phyloP scores from a whole-genome alignment of 2,113 vertebrate genomes.

The Aix galericulata region DNA sequence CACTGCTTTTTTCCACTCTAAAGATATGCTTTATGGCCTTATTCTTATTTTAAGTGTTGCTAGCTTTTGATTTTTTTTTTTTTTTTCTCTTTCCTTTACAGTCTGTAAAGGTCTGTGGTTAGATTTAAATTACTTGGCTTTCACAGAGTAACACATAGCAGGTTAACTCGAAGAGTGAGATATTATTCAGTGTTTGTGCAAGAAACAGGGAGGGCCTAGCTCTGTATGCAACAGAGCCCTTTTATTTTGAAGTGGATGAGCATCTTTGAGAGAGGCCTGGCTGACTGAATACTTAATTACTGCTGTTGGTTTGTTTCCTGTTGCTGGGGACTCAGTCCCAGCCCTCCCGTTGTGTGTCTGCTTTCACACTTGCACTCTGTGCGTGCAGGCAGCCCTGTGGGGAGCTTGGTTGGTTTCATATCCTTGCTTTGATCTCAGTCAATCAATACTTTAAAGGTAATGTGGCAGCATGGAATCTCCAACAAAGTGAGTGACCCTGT shows the following conservation, averaged over 20 bases:
- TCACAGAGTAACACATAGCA: background rate
- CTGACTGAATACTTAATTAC: background rate
- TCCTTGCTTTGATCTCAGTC: background rate
- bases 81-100: background rate
- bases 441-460: background rate
- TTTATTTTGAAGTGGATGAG: background rate
- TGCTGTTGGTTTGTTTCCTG: accelerated
- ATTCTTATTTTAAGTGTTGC: background rate
- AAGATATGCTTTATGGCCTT: background rate
- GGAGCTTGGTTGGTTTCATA: background rate
- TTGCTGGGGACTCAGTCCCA: accelerated
- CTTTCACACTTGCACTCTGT: background rate
- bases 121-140: background rate
- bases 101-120: background rate
- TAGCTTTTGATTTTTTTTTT: background rate
- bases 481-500: accelerated
- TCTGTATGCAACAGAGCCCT: background rate
- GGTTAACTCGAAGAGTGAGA: background rate
- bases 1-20: background rate
- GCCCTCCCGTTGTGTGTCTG: accelerated
- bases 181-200: background rate
- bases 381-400: background rate
- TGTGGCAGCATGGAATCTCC: background rate
- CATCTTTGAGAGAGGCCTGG: background rate
- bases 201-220: background rate